Base-by-base conservation (phyloP, 1,140 invertebrate genomes). In the Geopemphigus sp. region DNA sequence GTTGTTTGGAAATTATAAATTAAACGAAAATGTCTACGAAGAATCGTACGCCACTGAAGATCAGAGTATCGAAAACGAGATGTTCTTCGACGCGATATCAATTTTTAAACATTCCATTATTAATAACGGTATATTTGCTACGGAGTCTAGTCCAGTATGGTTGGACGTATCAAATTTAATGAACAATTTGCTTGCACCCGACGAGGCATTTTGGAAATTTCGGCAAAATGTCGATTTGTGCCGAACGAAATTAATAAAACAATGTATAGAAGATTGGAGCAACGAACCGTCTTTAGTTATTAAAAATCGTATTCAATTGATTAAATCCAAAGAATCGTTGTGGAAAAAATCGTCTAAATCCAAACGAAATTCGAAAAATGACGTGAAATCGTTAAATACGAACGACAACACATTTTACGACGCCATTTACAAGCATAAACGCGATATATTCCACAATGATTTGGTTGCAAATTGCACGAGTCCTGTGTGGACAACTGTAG, bases 51-150 rank as follows among this genome's bases (percentile, higher is more conserved):
- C 54, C 19, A 22, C 11, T 11, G 74, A 78, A 47, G 74, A 78
- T 5, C 22, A 61, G 47, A 78, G 14, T 5, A 78, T 78, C 14
- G 57, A 78, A 12, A 50, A 78, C 61, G 74, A 78, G 17, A 63
- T 78, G 57, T 78, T 63, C 17, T 78, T 78, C 61, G 57, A 78
- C 61, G 74, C 74, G 24, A 78, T 78, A 61, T 61, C 74, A 47
- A 78, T 78, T 63, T 63, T 78, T n/a, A 78, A 78, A 63, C 74
- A 78, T 29, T 78, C 74, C 15, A 78, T 78, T 61, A 78, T 78
- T 14, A 63, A 78, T 26, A 47, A 78, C 50, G 74, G 74, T 78
- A 19, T 15, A 19, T 78, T 78, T 78, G 56, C 57, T 50, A 24
- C 22, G 10, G 74, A 50, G 15, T 45, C 29, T 19, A 61, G 54